Evolutionary conservation across 2,888 invertebrate species (phyloP).

Genomic region (Drosophila glabriapex): DNA sequence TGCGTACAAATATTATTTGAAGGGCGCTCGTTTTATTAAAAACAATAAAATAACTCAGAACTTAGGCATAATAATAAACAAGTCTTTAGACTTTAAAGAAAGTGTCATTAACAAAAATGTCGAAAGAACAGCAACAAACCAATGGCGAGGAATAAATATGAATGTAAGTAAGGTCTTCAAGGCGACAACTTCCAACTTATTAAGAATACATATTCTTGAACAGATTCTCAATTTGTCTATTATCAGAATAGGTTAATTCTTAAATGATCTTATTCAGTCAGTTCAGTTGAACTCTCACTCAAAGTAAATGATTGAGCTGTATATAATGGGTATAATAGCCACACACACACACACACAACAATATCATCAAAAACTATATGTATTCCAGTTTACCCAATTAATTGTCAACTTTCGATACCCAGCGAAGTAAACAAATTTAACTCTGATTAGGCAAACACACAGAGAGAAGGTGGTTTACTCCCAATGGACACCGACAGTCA

Average conservation of each 20-base stretch:
- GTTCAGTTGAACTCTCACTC: neutral
- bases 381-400: neutral
- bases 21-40: neutral
- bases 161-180: neutral
- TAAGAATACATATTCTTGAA: no score
- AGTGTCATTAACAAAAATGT: neutral
- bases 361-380: neutral
- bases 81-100: neutral
- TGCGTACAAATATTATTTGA: neutral
- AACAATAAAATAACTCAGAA: neutral
- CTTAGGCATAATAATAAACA: neutral
- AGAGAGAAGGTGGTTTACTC: constrained; percentile 15
- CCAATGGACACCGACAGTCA: constrained; percentile 29
- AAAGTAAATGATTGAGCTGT: neutral
- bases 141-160: neutral
- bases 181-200: neutral
- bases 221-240: neutral
- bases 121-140: neutral
- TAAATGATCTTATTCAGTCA: neutral
- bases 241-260: neutral
- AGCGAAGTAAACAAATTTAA: constrained; percentile 3
- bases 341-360: neutral
- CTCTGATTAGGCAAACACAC: constrained; percentile 6
- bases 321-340: neutral
- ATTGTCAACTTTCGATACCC: neutral